Conservation (phyloP, 2,113 vertebrate species). For the Clupea harengus region DNA sequence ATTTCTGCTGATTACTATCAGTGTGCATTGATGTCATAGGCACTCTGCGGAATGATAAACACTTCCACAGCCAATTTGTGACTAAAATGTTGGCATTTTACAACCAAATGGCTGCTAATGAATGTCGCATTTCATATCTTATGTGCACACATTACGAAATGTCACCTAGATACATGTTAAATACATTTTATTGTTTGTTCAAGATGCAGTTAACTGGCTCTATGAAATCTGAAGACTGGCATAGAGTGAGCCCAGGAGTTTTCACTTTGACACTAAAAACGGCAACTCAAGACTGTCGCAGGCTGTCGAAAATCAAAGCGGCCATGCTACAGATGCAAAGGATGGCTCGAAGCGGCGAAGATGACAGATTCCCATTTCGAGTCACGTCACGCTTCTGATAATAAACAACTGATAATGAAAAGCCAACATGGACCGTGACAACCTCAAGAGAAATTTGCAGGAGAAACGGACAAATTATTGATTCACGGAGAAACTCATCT, state of each 20-base stretch:
- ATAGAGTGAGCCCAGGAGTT: background rate
- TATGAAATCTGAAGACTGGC: background rate
- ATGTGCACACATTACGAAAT: background rate
- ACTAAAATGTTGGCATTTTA: constrained; percentile 6
- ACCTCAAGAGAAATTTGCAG: constrained; percentile 19
- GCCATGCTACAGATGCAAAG: background rate
- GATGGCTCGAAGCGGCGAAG: background rate
- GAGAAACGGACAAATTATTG: constrained; percentile 23
- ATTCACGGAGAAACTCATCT: constrained; percentile 17
- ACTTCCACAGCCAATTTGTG: background rate
- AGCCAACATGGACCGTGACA: constrained; percentile 10
- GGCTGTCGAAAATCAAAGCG: background rate
- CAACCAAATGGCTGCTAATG: background rate
- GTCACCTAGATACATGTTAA: background rate
- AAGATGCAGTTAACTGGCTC: background rate
- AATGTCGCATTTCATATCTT: background rate
- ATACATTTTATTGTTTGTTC: background rate
- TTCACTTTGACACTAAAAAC: background rate
- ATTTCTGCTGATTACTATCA: constrained; percentile 21
- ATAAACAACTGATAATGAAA: constrained; percentile 32
- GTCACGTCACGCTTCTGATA: constrained; percentile 15
- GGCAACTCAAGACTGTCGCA: background rate
- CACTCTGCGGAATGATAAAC: background rate
- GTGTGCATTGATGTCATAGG: background rate
- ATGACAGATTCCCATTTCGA: constrained; percentile 13